Conservation (phyloP, 2,888 invertebrate species). For the Bembecia ichneumoniformis region DNA sequence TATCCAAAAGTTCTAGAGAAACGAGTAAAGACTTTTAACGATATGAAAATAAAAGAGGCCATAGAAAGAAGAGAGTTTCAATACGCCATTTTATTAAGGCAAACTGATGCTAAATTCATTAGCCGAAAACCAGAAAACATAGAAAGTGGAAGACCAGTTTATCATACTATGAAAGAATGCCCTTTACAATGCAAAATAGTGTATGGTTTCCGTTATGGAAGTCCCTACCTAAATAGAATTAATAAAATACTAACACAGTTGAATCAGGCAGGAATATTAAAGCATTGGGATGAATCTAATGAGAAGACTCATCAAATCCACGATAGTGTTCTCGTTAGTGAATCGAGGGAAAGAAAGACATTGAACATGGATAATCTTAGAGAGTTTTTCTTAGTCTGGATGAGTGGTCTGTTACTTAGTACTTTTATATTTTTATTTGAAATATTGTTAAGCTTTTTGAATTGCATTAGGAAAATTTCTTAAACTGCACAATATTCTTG, state of each 20-base stretch:
- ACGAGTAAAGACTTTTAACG: constrained; percentile 45
- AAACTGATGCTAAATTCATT: constrained; percentile 47
- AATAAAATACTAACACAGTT: constrained; percentile 55
- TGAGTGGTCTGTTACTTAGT: constrained; percentile 36
- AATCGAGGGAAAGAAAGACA: constrained; percentile 40
- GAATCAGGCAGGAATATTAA: constrained; percentile 65
- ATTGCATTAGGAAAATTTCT: neutral
- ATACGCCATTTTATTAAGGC: constrained; percentile 63
- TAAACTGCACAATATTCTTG: too few species aligned
- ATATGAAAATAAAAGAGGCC: constrained; percentile 39
- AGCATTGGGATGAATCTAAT: constrained; percentile 46
- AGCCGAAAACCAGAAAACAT: constrained; percentile 37
- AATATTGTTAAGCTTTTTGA: constrained; percentile 12
- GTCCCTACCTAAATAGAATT: constrained; percentile 65
- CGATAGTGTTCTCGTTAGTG: constrained; percentile 15
- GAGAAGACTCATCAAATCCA: constrained; percentile 27
- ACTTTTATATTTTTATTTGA: constrained; percentile 36
- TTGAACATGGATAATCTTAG: constrained; percentile 49
- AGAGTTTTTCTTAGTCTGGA: constrained; percentile 54
- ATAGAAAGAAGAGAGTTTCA: constrained; percentile 50
- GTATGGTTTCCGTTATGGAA: constrained; percentile 71
- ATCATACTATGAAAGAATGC: constrained; percentile 61
- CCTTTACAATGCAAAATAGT: constrained; percentile 71
- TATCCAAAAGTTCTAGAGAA: constrained; percentile 27
- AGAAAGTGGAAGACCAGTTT: constrained; percentile 52